A percentile compares a stretch with the other conserved stretches of the same genome.
phyloP scores from a whole-genome alignment of 1,140 invertebrate species.

The Tetragonula clypearis region DNA sequence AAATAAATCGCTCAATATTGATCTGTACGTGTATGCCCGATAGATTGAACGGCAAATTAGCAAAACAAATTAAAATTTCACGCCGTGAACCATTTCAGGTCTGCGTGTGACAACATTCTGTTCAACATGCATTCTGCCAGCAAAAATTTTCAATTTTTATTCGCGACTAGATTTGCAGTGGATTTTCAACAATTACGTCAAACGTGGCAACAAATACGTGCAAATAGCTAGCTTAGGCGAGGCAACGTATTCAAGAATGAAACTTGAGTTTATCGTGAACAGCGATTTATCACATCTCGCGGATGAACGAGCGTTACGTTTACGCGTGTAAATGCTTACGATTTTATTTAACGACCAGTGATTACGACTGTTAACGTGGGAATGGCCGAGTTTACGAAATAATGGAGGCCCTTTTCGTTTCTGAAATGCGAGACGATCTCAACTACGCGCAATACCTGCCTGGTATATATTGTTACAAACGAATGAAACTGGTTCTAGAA shows the following conservation, averaged over 20 bases:
- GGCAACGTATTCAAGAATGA: not conserved
- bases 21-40: rapidly evolving
- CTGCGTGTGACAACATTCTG: no score
- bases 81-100: not conserved
- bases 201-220: no score
- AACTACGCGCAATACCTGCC: no score
- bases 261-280: not conserved
- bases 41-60: not conserved
- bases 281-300: not conserved
- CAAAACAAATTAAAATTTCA: not conserved
- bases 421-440: not conserved
- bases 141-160: no score
- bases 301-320: no score
- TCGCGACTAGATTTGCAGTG: no score
- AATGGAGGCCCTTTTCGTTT: not conserved
- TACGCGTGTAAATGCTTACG: no score
- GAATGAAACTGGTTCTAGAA: conserved; percentile 4
- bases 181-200: no score
- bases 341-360: not conserved
- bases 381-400: not conserved
- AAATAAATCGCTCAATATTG: no score
- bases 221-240: not conserved
- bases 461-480: not conserved
- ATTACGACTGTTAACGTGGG: not conserved
- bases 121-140: no score